These are phyloP conservation scores for Oryctes rhinoceros DNA, from an alignment of 1,140 invertebrate genomes.

Conservation along the genomic window DNA sequence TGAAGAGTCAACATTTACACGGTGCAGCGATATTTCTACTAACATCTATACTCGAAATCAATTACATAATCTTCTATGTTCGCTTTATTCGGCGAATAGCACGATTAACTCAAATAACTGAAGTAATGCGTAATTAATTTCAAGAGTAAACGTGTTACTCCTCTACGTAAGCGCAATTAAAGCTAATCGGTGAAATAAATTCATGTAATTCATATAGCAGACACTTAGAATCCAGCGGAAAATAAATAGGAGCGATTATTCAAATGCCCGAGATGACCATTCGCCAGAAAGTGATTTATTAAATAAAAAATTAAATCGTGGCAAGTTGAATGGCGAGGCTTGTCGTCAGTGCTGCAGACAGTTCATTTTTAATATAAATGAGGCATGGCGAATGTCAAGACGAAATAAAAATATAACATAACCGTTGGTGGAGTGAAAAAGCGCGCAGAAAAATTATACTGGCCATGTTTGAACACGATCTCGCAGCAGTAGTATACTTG, in stretches of 20 bases:
- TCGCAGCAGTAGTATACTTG: background rate
- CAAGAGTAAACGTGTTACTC: no score
- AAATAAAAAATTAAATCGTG: conserved; percentile 41
- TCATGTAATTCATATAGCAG: conserved; percentile 16
- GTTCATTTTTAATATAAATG: conserved; percentile 47
- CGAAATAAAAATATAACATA: conserved; percentile 39
- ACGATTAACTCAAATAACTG: no score
- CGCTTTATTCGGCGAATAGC: no score
- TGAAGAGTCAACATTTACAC: no score
- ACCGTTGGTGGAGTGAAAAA: conserved; percentile 9
- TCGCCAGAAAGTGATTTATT: conserved; percentile 37
- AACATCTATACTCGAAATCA: no score
- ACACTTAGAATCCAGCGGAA: background rate
- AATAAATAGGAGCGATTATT: conserved; percentile 39
- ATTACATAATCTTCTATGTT: no score
- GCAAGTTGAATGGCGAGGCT: conserved; percentile 32
- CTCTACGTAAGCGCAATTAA: background rate
- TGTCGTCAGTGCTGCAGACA: conserved; percentile 44
- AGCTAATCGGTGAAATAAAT: conserved; percentile 21
- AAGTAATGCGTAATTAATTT: no score
- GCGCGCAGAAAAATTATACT: background rate
- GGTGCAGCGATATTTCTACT: no score
- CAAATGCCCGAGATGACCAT: conserved; percentile 37
- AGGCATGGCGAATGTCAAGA: conserved; percentile 41
- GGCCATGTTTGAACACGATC: background rate